Evolutionary conservation across 2,888 invertebrate genomes (phyloP).

Genomic region (Polia nebulosa): DNA sequence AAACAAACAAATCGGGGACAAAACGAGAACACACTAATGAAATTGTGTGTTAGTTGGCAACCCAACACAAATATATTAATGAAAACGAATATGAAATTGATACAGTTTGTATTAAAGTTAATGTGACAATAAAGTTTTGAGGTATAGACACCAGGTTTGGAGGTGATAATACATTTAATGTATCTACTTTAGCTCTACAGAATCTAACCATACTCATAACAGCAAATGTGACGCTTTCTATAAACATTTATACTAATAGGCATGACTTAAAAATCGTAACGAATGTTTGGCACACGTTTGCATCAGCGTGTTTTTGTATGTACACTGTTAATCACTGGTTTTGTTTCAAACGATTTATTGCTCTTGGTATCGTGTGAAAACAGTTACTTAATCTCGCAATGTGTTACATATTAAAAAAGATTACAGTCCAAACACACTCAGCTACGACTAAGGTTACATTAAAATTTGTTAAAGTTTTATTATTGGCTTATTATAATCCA

Average conservation of each 20-base stretch:
- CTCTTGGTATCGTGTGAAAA: slow-evolving; percentile 55
- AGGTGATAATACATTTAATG: too few species aligned
- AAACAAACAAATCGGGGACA: slow-evolving; percentile 59
- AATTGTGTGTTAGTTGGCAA: slow-evolving; percentile 48
- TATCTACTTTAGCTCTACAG: not conserved
- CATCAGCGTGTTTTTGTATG: slow-evolving; percentile 54
- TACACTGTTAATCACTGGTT: slow-evolving; percentile 56
- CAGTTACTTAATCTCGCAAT: slow-evolving; percentile 48
- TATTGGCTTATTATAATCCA: slow-evolving; percentile 13
- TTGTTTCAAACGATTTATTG: slow-evolving; percentile 63
- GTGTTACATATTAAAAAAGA: slow-evolving; percentile 19
- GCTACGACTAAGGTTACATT: slow-evolving; percentile 27
- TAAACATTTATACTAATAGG: slow-evolving; percentile 21
- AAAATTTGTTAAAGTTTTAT: slow-evolving; percentile 26
- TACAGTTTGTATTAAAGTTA: slow-evolving; percentile 19
- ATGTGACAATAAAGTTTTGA: not conserved
- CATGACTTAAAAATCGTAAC: slow-evolving; percentile 34
- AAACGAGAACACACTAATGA: slow-evolving; percentile 43
- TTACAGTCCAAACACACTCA: slow-evolving; percentile 14
- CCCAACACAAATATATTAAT: slow-evolving; percentile 27
- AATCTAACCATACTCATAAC: not conserved
- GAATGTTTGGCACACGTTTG: slow-evolving; percentile 66
- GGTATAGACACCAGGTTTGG: not conserved
- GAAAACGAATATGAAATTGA: slow-evolving; percentile 8
- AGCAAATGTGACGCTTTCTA: slow-evolving; percentile 3